Evolutionary conservation across 2,888 invertebrate genomes (phyloP).

Genomic region (Andrena camellia): DNA sequence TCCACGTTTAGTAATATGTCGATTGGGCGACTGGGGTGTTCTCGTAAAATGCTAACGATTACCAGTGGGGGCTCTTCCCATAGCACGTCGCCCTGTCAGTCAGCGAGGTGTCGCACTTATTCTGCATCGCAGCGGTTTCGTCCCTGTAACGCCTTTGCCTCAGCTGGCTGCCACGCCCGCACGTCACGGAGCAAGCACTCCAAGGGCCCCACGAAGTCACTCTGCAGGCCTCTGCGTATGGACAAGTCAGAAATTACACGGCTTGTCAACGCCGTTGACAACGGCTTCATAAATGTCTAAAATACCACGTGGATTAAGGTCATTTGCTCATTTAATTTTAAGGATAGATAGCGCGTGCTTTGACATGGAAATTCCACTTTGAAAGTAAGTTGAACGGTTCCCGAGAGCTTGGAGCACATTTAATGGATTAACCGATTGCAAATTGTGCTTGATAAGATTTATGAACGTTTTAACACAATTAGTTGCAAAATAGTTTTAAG

Average conservation of each 20-base stretch:
- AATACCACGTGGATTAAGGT: too few relatives aligned
- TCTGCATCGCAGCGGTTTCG: constrained; percentile 86
- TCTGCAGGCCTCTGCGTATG: constrained; percentile 90
- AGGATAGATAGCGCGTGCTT: too few relatives aligned
- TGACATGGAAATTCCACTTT: too few relatives aligned
- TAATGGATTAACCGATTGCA: too few relatives aligned
- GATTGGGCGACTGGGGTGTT: background rate
- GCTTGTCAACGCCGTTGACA: background rate
- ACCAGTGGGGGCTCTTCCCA: constrained; percentile 77
- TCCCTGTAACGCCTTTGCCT: constrained; percentile 90
- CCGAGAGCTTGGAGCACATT: too few relatives aligned
- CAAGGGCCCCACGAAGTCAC: constrained; percentile 91
- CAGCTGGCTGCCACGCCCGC: constrained; percentile 95
- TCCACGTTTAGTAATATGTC: too few relatives aligned
- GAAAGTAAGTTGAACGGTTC: too few relatives aligned
- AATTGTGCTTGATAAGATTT: too few relatives aligned
- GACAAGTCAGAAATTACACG: constrained; percentile 13
- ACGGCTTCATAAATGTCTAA: background rate
- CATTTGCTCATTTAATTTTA: too few relatives aligned
- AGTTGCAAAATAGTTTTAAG: too few relatives aligned
- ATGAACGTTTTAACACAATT: too few relatives aligned
- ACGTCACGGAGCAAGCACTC: constrained; percentile 93
- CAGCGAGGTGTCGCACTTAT: constrained; percentile 86
- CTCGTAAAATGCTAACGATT: constrained; percentile 31
- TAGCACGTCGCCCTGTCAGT: constrained; percentile 75